Evolutionary conservation across 92 coral and sea anemone genomes (phyloP).

Genomic region (Epizoanthus scotinus): DNA sequence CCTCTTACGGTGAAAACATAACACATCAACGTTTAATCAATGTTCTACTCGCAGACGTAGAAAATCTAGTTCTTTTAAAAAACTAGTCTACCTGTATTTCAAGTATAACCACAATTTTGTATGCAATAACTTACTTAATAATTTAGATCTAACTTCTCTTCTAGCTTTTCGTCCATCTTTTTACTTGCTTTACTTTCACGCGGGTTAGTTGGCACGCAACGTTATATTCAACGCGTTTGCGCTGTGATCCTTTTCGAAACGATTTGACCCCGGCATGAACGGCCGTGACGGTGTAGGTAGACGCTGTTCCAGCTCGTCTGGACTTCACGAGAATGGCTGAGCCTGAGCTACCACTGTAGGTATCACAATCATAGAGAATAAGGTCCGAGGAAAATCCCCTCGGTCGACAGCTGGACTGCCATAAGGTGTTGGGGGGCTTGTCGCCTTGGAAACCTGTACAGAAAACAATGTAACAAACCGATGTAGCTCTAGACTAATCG

Average conservation of each 20-base stretch:
- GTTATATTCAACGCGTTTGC: not conserved
- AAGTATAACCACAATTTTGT: no score
- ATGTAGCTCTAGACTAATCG: not conserved
- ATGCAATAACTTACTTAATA: no score
- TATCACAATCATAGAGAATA: slow-evolving; percentile 59
- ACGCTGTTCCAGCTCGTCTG: not conserved
- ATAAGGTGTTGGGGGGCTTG: slow-evolving; percentile 62
- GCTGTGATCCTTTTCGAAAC: not conserved
- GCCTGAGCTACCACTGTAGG: slow-evolving; percentile 66
- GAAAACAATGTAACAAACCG: not conserved
- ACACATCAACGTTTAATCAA: no score
- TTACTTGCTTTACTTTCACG: slow-evolving; percentile 3
- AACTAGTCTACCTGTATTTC: no score
- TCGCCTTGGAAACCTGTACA: slow-evolving; percentile 62
- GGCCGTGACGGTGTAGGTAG: slow-evolving; percentile 8
- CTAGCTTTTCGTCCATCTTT: slow-evolving; percentile 27
- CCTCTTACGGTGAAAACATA: no score
- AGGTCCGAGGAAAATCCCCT: slow-evolving; percentile 13
- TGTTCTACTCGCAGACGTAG: no score
- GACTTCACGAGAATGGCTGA: slow-evolving; percentile 64
- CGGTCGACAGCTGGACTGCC: slow-evolving; percentile 50
- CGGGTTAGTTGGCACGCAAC: slow-evolving; percentile 14
- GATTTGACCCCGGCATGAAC: slow-evolving; percentile 13
- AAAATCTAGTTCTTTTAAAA: no score
- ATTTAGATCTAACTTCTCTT: no score